Evolutionary conservation across 2,113 vertebrate species (phyloP).

Genomic region (Fregata magnificens): DNA sequence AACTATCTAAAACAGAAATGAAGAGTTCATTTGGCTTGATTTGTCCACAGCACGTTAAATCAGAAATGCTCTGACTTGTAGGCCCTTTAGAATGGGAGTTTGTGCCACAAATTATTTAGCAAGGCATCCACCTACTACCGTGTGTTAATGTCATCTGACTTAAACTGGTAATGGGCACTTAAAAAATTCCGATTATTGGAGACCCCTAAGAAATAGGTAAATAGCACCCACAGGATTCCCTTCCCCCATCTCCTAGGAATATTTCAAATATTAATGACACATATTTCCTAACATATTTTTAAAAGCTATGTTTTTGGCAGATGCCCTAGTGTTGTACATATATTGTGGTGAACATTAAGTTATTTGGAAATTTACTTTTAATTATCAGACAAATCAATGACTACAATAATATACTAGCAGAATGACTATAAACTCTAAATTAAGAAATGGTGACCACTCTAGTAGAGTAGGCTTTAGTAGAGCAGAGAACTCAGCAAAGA

Average conservation of each 20-base stretch:
- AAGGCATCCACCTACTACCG: not conserved
- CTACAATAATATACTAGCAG: not conserved
- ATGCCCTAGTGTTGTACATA: not conserved
- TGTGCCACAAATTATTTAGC: not conserved
- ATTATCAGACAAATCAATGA: not conserved
- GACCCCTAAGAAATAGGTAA: not conserved
- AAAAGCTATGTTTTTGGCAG: not conserved
- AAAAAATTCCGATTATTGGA: not conserved
- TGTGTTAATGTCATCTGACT: not conserved
- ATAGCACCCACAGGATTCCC: not conserved
- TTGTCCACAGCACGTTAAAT: not conserved
- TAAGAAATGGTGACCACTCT: not conserved
- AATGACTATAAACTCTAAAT: not conserved
- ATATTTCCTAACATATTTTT: not conserved
- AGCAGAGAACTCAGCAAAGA: not conserved
- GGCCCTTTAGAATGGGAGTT: not conserved
- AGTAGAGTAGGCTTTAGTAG: not conserved
- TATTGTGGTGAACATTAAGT: not conserved
- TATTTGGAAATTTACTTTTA: not conserved
- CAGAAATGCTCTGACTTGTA: not conserved
- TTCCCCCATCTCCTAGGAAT: not conserved
- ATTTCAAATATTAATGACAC: not conserved
- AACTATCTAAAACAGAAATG: not conserved
- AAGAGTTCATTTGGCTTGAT: not conserved
- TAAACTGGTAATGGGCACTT: not conserved